Conservation (phyloP, 1,140 invertebrate genomes). For the Metopolophium dirhodum region DNA sequence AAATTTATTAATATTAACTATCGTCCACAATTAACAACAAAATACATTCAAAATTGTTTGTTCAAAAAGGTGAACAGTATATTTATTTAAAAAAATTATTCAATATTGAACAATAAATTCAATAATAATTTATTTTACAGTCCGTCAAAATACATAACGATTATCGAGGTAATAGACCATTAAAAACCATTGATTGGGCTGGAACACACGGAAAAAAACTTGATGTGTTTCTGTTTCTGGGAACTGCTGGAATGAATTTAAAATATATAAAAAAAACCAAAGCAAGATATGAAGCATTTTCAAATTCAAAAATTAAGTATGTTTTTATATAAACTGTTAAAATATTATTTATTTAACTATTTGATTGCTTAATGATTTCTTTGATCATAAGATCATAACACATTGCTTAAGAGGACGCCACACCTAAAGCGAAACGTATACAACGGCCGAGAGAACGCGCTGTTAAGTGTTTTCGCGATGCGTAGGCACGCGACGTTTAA, state of each 20-base stretch:
- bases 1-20: not conserved
- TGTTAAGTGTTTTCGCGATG: too few species aligned
- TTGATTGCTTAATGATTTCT: too few species aligned
- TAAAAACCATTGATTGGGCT: not conserved
- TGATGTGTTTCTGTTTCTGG: slow-evolving; percentile 27
- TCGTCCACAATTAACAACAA: fast-evolving
- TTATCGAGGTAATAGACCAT: not conserved
- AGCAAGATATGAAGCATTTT: not conserved
- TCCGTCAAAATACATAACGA: too few species aligned
- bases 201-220: not conserved
- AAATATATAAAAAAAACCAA: not conserved
- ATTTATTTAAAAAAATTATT: not conserved
- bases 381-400: too few species aligned
- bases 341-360: not conserved
- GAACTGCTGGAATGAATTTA: not conserved
- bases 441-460: too few species aligned
- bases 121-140: not conserved
- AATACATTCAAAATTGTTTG: not conserved
- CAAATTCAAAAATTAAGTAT: slow-evolving; percentile 21
- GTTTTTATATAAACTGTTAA: not conserved
- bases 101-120: not conserved
- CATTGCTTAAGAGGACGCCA: too few species aligned
- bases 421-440: too few species aligned
- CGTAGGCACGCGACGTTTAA: too few species aligned
- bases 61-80: not conserved